Percentiles rank a stretch among this genome's conserved stretches.
phyloP scores from a whole-genome alignment of 2,797 vertebrate genomes.

The Tragopan temminckii region DNA sequence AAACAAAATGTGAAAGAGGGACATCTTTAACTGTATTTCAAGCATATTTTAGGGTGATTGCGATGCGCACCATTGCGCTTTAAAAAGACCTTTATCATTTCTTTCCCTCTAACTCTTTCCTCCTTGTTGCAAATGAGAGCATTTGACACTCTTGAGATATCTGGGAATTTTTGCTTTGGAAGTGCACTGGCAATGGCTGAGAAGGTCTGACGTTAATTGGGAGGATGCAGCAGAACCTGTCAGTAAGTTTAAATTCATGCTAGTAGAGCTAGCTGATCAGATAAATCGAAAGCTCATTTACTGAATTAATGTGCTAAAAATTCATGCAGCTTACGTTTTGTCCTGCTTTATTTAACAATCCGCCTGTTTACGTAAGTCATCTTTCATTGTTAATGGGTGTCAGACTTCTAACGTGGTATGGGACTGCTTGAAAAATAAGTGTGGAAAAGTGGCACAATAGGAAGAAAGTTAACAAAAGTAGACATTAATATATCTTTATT shows the following conservation, averaged over 20 bases:
- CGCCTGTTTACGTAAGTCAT: conserved; percentile 59
- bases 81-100: background rate
- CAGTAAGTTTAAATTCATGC: conserved; percentile 55
- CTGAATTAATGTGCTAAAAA: conserved; percentile 74
- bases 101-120: background rate
- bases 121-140: conserved; percentile 17
- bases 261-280: conserved; percentile 50
- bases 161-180: conserved; percentile 24
- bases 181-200: conserved; percentile 19
- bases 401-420: conserved; percentile 22
- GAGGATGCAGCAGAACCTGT: conserved; percentile 66
- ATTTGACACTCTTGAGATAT: conserved; percentile 47
- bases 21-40: background rate
- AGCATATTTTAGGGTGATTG: background rate
- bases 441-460: background rate
- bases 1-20: background rate
- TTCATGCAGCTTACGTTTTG: conserved; percentile 62
- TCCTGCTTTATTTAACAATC: conserved; percentile 65
- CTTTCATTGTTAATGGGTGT: conserved; percentile 74
- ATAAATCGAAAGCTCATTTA: conserved; percentile 73
- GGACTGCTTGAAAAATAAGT: background rate
- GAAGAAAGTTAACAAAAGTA: background rate
- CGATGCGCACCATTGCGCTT: background rate
- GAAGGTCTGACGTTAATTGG: conserved; percentile 66
- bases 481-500: background rate